Evolutionary conservation across 2,888 invertebrate genomes (phyloP), one percentile per base, ranked within the genome.

Genomic region (Gari tellinella): DNA sequence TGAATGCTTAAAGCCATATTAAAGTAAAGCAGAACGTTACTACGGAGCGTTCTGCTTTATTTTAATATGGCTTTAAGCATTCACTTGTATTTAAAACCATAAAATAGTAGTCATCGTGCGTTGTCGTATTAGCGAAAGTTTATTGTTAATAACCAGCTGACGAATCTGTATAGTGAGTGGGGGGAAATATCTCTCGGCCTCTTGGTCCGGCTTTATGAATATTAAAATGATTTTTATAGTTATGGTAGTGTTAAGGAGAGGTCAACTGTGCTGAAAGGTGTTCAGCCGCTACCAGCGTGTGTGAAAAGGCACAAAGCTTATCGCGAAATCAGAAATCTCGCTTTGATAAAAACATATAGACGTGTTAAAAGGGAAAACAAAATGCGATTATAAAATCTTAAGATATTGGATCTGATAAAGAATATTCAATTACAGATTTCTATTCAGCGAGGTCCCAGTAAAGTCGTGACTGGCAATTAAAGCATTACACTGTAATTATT

Each of bases 221-320:
- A 68, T 68, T 68, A 68, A 68, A 68, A 62, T 62, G 48, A 61
- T 68, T 68, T 31, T 68, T 68, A 68, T 62, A 62, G 49, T 57
- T 41, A 19, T 56, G 15, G 41, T 51, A 43, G 68, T 62, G 68
- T 68, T 61, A 68, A 56, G 25, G 43, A 43, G 68, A 55, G 68
- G 68, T 68, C 68, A 68, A 53, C 17, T 49, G 56, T 40, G 51
- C 51, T 62, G 45, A 61, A 19, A 37, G 38, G 25, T 26, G 49
- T 17, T 19, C 49, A 45, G 40, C 45, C 55, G 25, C 62, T 61
- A 48, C 46, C 62, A 31, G 10, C 62, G 56, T 31, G 49, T 15
- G 65, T 19, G 51, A 38, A n/a, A 17, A 40, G 45, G 46, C 49
- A 52, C 49, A 48, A 23, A 49, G 48, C 45, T 68, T 68, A 68